Conservation (phyloP, 2,888 invertebrate species). For the Hoplodrina blanda region DNA sequence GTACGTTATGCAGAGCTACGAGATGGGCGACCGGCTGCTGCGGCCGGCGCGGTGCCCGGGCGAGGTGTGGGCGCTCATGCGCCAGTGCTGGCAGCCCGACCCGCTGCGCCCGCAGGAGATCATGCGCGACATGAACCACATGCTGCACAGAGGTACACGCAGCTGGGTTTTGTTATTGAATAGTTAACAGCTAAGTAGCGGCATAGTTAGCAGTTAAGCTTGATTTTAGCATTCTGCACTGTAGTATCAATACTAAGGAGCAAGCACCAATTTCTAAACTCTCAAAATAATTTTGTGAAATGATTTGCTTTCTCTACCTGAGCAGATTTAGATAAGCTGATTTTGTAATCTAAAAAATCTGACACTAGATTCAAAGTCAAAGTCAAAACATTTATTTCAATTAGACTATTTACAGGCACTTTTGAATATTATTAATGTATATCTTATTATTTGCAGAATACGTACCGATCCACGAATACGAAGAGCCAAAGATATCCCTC, state of each 20-base stretch:
- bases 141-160: conserved; percentile 92
- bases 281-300: no score
- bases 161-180: no score
- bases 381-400: no score
- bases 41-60: conserved; percentile 93
- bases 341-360: background rate
- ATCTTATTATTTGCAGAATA: conserved; percentile 77
- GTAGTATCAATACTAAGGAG: no score
- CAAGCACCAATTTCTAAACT: no score
- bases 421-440: background rate
- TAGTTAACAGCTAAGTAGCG: no score
- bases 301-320: no score
- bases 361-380: no score
- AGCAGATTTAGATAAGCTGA: background rate
- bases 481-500: conserved; percentile 84
- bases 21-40: conserved; percentile 92
- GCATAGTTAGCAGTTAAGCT: no score
- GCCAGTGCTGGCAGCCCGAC: conserved; percentile 95
- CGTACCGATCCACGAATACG: conserved; percentile 83
- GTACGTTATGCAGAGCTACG: conserved; percentile 89
- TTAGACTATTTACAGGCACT: no score
- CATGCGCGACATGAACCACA: conserved; percentile 95
- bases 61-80: conserved; percentile 94
- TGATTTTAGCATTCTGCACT: no score
- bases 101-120: conserved; percentile 96